A percentile compares a stretch with the other conserved stretches of the same genome.
These are phyloP conservation scores for Zoanthus gigantus DNA, from an alignment of 92 coral and sea anemone species.

Conservation along the genomic window DNA sequence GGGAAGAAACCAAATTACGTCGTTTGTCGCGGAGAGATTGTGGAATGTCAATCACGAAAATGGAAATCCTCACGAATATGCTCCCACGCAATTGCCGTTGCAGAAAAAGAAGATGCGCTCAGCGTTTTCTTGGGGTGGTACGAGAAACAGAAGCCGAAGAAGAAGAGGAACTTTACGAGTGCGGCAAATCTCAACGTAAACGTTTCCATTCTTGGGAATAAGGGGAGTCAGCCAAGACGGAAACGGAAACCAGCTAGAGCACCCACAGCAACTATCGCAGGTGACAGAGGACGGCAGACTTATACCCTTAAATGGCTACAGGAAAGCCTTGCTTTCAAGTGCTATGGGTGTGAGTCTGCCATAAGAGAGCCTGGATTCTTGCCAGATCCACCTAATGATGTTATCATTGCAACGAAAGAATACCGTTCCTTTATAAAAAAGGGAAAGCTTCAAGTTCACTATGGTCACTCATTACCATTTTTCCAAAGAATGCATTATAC, in stretches of 20 bases:
- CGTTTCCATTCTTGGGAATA: constrained; percentile 24
- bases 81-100: constrained; percentile 39
- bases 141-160: constrained; percentile 2
- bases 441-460: constrained; percentile 34
- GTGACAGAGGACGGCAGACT: neutral
- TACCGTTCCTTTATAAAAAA: constrained; percentile 19
- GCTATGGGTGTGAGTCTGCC: constrained; percentile 39
- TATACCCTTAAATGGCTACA: constrained; percentile 46
- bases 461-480: constrained; percentile 25
- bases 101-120: constrained; percentile 19
- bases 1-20: too few species aligned
- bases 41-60: neutral
- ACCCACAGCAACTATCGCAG: neutral
- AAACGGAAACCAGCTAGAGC: constrained; percentile 18
- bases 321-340: constrained; percentile 27
- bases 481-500: neutral
- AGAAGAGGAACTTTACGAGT: constrained; percentile 32
- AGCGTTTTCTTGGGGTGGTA: neutral
- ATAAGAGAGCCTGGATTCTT: constrained; percentile 17
- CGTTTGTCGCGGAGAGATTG: too few species aligned
- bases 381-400: constrained; percentile 22
- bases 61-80: constrained; percentile 35
- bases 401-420: constrained; percentile 9
- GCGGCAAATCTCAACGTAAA: constrained; percentile 36
- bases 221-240: neutral